Evolutionary conservation across 2,888 invertebrate species (phyloP).

Genomic region (Cephus pygmeus): DNA sequence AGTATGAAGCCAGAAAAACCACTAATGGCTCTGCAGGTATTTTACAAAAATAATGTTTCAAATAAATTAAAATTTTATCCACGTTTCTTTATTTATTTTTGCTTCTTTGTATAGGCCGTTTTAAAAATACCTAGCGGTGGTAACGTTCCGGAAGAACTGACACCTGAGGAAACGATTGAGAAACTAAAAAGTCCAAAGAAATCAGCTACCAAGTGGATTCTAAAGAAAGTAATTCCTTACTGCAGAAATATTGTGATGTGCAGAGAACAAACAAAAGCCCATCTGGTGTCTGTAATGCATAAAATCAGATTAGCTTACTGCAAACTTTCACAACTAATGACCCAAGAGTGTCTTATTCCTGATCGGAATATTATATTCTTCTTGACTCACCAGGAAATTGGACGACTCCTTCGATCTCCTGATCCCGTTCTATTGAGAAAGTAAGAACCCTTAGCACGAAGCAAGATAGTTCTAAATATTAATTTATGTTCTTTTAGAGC

Average conservation of each 20-base stretch:
- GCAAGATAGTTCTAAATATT: not conserved
- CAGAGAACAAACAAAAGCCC: conserved; percentile 77
- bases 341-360: conserved; percentile 74
- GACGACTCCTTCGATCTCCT: conserved; percentile 66
- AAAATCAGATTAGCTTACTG: conserved; percentile 72
- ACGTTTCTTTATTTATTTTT: not conserved
- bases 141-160: conserved; percentile 33
- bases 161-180: conserved; percentile 67
- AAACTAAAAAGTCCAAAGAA: conserved; percentile 69
- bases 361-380: conserved; percentile 75
- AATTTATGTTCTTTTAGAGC: conserved; percentile 69
- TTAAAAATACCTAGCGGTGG: not conserved
- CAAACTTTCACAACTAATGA: conserved; percentile 71
- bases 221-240: conserved; percentile 73
- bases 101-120: not conserved
- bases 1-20: conserved; percentile 72
- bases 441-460: conserved; percentile 34
- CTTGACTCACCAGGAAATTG: conserved; percentile 76
- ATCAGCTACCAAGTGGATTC: conserved; percentile 67
- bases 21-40: conserved; percentile 73
- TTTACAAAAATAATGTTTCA: not conserved
- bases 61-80: not conserved
- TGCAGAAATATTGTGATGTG: conserved; percentile 72
- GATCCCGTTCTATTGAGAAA: conserved; percentile 47
- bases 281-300: conserved; percentile 69